Conservation (phyloP, 2,888 invertebrate species). For the Stenichneumon culpator region DNA sequence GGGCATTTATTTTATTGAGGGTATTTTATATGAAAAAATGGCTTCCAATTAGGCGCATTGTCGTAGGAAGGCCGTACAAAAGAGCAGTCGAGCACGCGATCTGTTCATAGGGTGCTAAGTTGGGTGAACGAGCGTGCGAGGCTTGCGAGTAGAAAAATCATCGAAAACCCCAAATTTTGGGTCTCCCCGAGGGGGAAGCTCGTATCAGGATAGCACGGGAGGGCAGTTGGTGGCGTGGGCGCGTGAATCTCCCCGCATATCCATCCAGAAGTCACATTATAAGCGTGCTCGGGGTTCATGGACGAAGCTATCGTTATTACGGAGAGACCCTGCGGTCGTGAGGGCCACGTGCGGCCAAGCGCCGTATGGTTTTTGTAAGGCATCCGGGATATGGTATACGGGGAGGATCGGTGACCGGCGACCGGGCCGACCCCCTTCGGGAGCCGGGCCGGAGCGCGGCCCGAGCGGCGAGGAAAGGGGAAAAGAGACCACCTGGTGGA, state of each 20-base stretch:
- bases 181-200: slow-evolving; percentile 76
- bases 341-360: slow-evolving; percentile 70
- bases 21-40: neutral
- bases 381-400: slow-evolving; percentile 61
- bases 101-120: neutral
- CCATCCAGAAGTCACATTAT: slow-evolving; percentile 66
- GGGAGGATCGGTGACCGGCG: slow-evolving; percentile 53
- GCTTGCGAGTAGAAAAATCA: slow-evolving; percentile 39
- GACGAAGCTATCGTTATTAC: slow-evolving; percentile 66
- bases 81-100: neutral
- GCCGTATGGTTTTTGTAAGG: slow-evolving; percentile 74
- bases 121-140: slow-evolving; percentile 21
- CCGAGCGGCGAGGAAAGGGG: slow-evolving; percentile 40
- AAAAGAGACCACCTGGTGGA: slow-evolving; percentile 71
- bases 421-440: slow-evolving; percentile 46
- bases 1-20: too few species aligned
- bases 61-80: neutral
- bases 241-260: slow-evolving; percentile 58
- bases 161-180: slow-evolving; percentile 59
- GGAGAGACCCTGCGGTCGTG: slow-evolving; percentile 33
- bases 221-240: slow-evolving; percentile 72
- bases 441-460: slow-evolving; percentile 6
- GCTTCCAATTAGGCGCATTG: neutral
- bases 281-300: slow-evolving; percentile 60
- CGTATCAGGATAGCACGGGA: slow-evolving; percentile 76